Evolutionary conservation across 2,113 vertebrate species (phyloP).

Genomic region (Burhinus bistriatus): DNA sequence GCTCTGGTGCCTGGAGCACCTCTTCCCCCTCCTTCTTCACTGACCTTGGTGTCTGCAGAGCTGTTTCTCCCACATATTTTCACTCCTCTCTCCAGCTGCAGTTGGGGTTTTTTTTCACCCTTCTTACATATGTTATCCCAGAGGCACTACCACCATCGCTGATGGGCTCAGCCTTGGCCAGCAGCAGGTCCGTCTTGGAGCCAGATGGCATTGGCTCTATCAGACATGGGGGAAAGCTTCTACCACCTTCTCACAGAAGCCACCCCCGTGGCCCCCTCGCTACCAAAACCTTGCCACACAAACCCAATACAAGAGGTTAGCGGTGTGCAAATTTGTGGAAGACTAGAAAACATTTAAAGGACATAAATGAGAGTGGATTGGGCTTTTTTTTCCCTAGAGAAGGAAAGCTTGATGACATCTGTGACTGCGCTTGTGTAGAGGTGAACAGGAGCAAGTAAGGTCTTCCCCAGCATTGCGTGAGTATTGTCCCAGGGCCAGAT

Average conservation of each 20-base stretch:
- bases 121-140: background rate
- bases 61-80: background rate
- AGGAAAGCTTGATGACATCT: constrained; percentile 68
- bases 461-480: background rate
- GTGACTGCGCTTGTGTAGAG: constrained; percentile 73
- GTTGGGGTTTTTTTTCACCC: background rate
- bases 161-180: background rate
- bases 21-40: background rate
- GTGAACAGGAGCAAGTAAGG: constrained; percentile 78
- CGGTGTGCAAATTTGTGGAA: background rate
- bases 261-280: background rate
- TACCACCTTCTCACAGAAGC: background rate
- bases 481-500: background rate
- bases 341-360: background rate
- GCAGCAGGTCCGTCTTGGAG: background rate
- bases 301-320: background rate
- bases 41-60: background rate
- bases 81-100: background rate
- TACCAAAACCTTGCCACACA: background rate
- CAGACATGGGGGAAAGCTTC: background rate
- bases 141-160: background rate
- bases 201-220: background rate
- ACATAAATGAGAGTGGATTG: background rate
- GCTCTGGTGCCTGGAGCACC: background rate
- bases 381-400: constrained; percentile 40